A percentile compares a stretch with the other conserved stretches of the same genome.
These are phyloP conservation scores for Myrmophylax atrothorax DNA, from an alignment of 2,113 vertebrate genomes.

Conservation along the genomic window DNA sequence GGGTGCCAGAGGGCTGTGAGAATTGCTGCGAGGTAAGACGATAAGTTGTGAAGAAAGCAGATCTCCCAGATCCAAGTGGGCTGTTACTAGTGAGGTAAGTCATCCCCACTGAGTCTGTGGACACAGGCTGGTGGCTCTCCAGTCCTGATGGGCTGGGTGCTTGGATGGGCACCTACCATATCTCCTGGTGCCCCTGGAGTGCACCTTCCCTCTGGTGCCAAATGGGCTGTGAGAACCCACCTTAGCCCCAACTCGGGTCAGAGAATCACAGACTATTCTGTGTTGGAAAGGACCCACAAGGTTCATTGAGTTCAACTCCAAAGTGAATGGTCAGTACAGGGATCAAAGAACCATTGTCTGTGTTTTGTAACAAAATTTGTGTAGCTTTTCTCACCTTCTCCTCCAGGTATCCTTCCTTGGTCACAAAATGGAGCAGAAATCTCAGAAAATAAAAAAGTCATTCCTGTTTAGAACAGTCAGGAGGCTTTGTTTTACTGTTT, in stretches of 20 bases:
- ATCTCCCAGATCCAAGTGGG: not conserved
- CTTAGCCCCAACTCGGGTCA: fast-evolving
- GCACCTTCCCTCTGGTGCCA: no score
- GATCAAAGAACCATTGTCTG: not conserved
- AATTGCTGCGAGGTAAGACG: not conserved
- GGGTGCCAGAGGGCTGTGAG: not conserved
- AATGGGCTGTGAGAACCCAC: not conserved
- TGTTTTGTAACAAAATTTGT: not conserved
- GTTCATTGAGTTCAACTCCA: not conserved
- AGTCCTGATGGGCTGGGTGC: fast-evolving
- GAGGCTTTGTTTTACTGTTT: not conserved
- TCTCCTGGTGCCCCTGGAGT: not conserved
- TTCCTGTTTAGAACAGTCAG: not conserved
- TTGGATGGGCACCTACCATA: not conserved
- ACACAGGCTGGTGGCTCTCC: not conserved
- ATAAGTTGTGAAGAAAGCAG: not conserved
- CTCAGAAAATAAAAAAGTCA: not conserved
- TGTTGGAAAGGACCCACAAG: not conserved
- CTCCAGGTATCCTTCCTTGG: not conserved
- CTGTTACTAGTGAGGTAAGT: not conserved
- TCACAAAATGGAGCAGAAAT: not conserved
- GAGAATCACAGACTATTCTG: not conserved
- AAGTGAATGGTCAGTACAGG: not conserved
- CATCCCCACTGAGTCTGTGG: fast-evolving
- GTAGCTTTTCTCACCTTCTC: not conserved